Evolutionary conservation across 2,113 vertebrate species (phyloP).

Genomic region (Platichthys stellatus): DNA sequence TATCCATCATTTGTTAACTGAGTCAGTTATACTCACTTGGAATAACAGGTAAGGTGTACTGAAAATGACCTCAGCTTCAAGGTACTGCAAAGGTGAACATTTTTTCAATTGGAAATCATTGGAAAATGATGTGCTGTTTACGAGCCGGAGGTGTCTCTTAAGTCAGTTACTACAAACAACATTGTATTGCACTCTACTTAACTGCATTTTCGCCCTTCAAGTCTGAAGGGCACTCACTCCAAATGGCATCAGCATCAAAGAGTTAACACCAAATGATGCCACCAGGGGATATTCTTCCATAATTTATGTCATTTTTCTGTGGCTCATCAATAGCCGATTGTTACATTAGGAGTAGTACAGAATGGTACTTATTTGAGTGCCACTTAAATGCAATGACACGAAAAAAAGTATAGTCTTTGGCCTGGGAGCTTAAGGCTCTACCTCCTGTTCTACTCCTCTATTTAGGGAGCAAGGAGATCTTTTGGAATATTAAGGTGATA

Average conservation of each 20-base stretch:
- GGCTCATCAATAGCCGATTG: not conserved
- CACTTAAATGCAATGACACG: not conserved
- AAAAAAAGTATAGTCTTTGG: not conserved
- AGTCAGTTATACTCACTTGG: constrained; percentile 7
- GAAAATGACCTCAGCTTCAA: constrained; percentile 33
- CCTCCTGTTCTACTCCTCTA: no score
- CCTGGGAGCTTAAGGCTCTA: no score
- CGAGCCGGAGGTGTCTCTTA: not conserved
- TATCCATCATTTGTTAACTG: constrained; percentile 11
- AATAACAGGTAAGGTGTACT: constrained; percentile 58
- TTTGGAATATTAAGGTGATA: no score
- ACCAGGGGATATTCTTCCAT: no score
- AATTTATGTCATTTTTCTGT: not conserved
- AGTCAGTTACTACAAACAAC: no score
- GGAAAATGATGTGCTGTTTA: not conserved
- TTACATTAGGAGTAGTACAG: not conserved
- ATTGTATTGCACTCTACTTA: no score
- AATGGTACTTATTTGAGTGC: no score
- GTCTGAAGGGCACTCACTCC: no score
- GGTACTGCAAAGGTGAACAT: constrained; percentile 44
- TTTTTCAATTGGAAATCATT: not conserved
- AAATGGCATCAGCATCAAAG: not conserved
- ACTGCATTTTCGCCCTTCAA: no score
- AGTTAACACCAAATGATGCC: not conserved
- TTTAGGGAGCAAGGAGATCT: no score